phyloP scores from a whole-genome alignment of 2,113 vertebrate genomes.

The Phylloscopus whistleri region DNA sequence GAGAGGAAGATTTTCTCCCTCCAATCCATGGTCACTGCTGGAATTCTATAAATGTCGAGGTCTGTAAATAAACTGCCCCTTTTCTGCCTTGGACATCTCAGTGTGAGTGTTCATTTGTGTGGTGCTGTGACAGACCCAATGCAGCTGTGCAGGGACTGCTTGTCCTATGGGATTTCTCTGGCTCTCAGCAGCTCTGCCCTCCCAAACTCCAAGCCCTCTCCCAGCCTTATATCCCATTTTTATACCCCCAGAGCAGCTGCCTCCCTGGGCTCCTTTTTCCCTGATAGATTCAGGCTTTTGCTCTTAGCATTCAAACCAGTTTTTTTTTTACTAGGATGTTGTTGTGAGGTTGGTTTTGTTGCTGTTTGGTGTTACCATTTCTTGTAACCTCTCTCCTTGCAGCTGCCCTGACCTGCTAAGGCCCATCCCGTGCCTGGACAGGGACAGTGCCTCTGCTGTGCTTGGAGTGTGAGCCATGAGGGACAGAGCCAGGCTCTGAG shows the following conservation, averaged over 20 bases:
- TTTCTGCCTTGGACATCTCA: no score
- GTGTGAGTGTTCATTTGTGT: no score
- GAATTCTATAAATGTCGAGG: no score
- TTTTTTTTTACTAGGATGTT: fast-evolving
- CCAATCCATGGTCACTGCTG: no score
- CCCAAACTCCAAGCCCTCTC: background rate
- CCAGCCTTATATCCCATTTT: background rate
- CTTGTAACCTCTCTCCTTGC: background rate
- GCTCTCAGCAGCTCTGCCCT: background rate
- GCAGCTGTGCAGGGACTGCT: background rate
- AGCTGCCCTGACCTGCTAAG: background rate
- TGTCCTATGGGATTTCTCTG: fast-evolving
- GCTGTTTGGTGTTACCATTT: fast-evolving
- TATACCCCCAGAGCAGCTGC: background rate
- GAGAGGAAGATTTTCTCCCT: no score
- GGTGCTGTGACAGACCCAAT: background rate
- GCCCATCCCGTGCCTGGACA: background rate
- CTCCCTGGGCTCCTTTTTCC: background rate
- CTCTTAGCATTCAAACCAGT: background rate
- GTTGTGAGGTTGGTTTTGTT: background rate
- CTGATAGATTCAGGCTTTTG: background rate
- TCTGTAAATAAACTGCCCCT: no score
- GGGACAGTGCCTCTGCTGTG: background rate
- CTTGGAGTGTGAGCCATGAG: background rate
- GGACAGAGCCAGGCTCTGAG: background rate